Evolutionary conservation across 2,888 invertebrate genomes (phyloP).

Genomic region (Coenonympha glycerion): DNA sequence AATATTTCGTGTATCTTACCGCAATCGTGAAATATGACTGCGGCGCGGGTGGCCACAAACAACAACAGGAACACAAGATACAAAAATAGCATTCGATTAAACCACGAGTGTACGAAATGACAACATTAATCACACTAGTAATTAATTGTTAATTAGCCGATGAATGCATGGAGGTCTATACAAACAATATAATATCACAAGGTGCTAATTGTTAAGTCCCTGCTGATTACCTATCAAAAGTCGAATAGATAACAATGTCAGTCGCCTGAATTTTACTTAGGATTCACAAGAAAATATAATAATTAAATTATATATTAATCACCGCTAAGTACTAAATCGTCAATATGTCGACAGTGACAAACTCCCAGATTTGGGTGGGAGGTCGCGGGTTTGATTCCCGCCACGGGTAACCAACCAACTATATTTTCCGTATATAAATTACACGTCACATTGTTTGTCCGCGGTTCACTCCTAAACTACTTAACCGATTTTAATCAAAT

Average conservation of each 20-base stretch:
- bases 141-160: too few species aligned
- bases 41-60: conserved; percentile 35
- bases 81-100: conserved; percentile 40
- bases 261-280: conserved; percentile 31
- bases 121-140: conserved; percentile 26
- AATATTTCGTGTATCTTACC: conserved; percentile 46
- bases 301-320: not conserved
- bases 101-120: conserved; percentile 21
- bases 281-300: conserved; percentile 7
- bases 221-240: conserved; percentile 37
- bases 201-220: conserved; percentile 12
- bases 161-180: conserved; percentile 17
- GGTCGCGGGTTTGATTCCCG: too few species aligned
- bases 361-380: too few species aligned
- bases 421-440: too few species aligned
- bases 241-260: conserved; percentile 34
- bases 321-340: too few species aligned
- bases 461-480: too few species aligned
- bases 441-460: too few species aligned
- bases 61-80: conserved; percentile 35
- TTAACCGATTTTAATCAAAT: too few species aligned
- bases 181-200: conserved; percentile 15
- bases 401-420: too few species aligned
- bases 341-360: too few species aligned
- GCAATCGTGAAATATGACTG: conserved; percentile 58